Base-by-base conservation (phyloP, 92 coral and sea anemone species). In the Chrysogorgia sp. region DNA sequence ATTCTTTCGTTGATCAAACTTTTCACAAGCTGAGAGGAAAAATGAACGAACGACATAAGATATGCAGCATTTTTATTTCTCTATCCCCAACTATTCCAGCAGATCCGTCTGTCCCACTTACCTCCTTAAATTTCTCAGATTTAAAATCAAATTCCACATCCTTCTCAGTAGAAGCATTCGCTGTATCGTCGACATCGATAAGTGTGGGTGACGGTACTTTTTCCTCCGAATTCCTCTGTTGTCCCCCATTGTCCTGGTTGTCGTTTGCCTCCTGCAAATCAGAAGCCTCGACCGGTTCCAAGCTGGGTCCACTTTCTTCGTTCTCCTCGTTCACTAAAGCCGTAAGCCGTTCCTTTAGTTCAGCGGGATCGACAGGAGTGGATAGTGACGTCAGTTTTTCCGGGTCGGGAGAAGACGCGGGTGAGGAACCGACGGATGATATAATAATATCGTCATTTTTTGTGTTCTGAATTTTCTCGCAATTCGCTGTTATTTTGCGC, bases 341-440 rank as follows among this genome's bases (percentile, higher is more conserved):
- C 24, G 67, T 35, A 34, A 56, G 74, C 34, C 50, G 72, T 63
- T 33, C 58, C 40, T 65, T 29, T 21, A 57, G 70, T 32, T 69
- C 67, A 41, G 37, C 29, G 34, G 65, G 32, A 17, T 32, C 70
- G n/a, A 96, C 94, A 20, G 99, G 97, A 12, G 90, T 92, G 20
- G 99, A 96, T 58, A 96, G 78, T 57, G 87, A 69, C 23, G 66
- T 56, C 41, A 96, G 62, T 52, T 92, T 92, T 52, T 84, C 86
- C 30, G 97, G 97, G 59, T 85, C 75, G 0, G 99, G 99, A 3
- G 99, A 96, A 76, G 85, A 87, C 25, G 97, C 90, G 8, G 99
- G 97, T 10, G 99, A 96, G 15, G 99, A 96, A 59, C 99, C 99
- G 28, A 90, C 90, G 22, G 99, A 96, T 41, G 99, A 96, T 25